These are phyloP conservation scores for Tribolium freemani DNA, from an alignment of 2,888 invertebrate genomes.

Conservation along the genomic window DNA sequence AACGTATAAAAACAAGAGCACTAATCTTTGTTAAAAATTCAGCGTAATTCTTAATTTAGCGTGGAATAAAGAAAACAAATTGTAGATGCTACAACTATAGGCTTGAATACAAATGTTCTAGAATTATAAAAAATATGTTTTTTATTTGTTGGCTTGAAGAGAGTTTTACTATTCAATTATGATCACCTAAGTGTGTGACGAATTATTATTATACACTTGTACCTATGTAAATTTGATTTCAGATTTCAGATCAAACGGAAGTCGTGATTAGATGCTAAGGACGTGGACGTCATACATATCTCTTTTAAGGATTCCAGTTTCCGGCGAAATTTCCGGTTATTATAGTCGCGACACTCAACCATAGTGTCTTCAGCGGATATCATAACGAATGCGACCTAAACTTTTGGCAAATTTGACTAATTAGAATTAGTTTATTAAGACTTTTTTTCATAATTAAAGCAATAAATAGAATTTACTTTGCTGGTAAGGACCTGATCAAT, in stretches of 20 bases:
- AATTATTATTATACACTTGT: background rate
- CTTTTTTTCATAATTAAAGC: too few species aligned
- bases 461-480: too few species aligned
- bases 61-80: too few species aligned
- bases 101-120: too few species aligned
- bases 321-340: conserved; percentile 50
- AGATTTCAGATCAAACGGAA: conserved; percentile 42
- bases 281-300: conserved; percentile 51
- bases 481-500: too few species aligned
- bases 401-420: background rate
- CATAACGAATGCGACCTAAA: background rate
- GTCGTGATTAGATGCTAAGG: conserved; percentile 42
- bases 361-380: background rate
- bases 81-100: too few species aligned
- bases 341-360: background rate
- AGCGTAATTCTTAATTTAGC: too few species aligned
- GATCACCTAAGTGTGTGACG: background rate
- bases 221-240: conserved; percentile 42
- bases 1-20: too few species aligned
- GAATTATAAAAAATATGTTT: background rate
- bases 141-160: too few species aligned
- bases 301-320: conserved; percentile 48
- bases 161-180: background rate
- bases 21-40: too few species aligned
- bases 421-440: too few species aligned